Conservation (phyloP, 2,113 vertebrate species). For the Electrona antarctica region DNA sequence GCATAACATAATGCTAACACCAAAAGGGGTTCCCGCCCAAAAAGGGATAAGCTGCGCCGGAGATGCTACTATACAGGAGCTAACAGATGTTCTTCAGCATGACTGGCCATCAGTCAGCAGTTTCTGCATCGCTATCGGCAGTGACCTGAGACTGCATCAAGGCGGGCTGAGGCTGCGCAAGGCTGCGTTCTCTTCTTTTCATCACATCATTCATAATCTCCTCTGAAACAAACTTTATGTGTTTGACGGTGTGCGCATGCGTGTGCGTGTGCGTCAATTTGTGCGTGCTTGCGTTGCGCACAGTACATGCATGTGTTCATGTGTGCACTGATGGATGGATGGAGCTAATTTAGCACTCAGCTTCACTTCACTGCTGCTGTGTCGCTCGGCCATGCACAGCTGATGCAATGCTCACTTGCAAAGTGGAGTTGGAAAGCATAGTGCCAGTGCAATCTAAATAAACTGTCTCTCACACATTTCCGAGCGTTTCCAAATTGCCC, state of each 20-base stretch:
- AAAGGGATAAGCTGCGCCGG: constrained; percentile 51
- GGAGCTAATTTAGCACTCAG: constrained; percentile 47
- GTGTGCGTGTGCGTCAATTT: background rate
- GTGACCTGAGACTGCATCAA: constrained; percentile 11
- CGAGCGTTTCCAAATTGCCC: constrained; percentile 42
- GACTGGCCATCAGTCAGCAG: constrained; percentile 39
- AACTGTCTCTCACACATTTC: constrained; percentile 49
- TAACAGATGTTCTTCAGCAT: constrained; percentile 47
- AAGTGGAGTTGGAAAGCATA: constrained; percentile 39
- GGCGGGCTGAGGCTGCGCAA: background rate
- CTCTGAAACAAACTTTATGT: background rate
- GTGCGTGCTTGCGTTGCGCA: constrained; percentile 20
- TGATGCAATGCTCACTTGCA: constrained; percentile 50
- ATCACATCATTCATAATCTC: constrained; percentile 2
- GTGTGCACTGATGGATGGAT: constrained; percentile 21
- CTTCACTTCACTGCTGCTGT: constrained; percentile 54
- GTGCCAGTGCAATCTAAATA: constrained; percentile 61
- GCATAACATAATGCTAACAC: too few species aligned
- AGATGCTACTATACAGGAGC: constrained; percentile 35
- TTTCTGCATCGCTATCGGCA: constrained; percentile 33
- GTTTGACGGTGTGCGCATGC: background rate
- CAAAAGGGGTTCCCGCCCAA: too few species aligned
- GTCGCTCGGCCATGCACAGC: constrained; percentile 26
- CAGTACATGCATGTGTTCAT: constrained; percentile 37
- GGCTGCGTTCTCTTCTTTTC: background rate